These are phyloP conservation scores for Mycalesis mineus DNA, from an alignment of 2,888 invertebrate genomes.

Conservation along the genomic window DNA sequence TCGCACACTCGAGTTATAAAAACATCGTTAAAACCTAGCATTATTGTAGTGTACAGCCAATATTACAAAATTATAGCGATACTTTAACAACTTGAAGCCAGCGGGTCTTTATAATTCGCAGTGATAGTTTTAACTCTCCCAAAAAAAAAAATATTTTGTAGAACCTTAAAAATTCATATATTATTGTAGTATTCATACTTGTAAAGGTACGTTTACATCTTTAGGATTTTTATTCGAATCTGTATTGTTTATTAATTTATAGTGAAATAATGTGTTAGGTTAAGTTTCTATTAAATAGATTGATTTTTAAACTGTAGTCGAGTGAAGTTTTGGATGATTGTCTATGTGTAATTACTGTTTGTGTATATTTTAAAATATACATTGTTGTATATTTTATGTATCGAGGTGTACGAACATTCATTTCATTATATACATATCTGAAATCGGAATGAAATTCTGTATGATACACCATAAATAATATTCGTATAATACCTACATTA, in stretches of 20 bases:
- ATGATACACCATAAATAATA: not conserved
- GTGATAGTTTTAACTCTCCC: slow-evolving; percentile 8
- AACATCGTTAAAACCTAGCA: too few species aligned
- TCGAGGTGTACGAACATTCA: not conserved
- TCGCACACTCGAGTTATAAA: too few species aligned
- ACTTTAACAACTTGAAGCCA: slow-evolving; percentile 11
- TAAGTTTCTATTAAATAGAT: not conserved
- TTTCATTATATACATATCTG: slow-evolving; percentile 7
- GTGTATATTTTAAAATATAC: not conserved
- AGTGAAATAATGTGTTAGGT: slow-evolving; percentile 6
- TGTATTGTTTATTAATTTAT: slow-evolving; percentile 11
- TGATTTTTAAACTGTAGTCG: not conserved
- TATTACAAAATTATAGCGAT: slow-evolving; percentile 21
- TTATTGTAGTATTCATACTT: slow-evolving; percentile 7
- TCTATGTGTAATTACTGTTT: not conserved
- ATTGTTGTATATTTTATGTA: not conserved
- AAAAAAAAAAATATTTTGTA: slow-evolving; percentile 14
- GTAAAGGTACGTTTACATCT: slow-evolving; percentile 11
- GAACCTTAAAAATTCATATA: slow-evolving; percentile 12
- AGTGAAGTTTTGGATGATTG: not conserved
- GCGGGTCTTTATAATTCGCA: slow-evolving; percentile 9
- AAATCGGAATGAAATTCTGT: not conserved
- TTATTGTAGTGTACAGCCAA: not conserved
- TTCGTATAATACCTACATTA: too few species aligned
- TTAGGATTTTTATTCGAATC: slow-evolving; percentile 8